Evolutionary conservation across 2,113 vertebrate species (phyloP), one percentile per base, ranked within the genome.

Genomic region (Perca fluviatilis): DNA sequence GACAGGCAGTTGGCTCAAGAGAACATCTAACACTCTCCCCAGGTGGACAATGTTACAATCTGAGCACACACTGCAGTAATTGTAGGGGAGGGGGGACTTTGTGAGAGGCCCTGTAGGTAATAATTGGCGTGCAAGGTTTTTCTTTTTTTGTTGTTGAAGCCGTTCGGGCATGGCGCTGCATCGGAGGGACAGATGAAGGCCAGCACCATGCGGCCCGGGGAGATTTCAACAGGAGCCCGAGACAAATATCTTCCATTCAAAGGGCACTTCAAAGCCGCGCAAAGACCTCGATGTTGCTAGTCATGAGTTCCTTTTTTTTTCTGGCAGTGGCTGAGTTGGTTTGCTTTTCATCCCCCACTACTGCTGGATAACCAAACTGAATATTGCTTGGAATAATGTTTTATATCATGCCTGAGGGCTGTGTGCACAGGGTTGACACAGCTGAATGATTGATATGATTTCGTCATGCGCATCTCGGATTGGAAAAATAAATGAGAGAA

Each of bases 361-460:
- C 64, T 25, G 23, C 70, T 76, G 79, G 65, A 89, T 83, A 84
- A 84, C 58, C 54, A 62, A 47, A 54, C 49, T 70, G 82, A 83
- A 80, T 88, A 80, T 90, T 88, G 74, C 71, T 86, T 71, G 5
- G 43, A 50, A 66, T 65, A 85, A 92, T 90, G 89, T 82, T 89
- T 91, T 82, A 88, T 89, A 82, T 70, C 74, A 30, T 30, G 87
- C 87, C 84, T 30, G 77, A 77, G 81, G 86, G 68, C 46, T 80
- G 64, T 79, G 80, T 87, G 74, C 62, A 83, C 73, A 19, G 60
- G 78, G 76, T 19, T 90, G 90, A 87, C 83, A 88, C 80, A 79
- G 83, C 82, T 75, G 72, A 86, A 90, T 89, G 87, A 93, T 89
- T 92, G 79, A 93, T 89, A 83, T 27, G 25, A 71, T 86, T 86